Conservation (phyloP, 2,113 vertebrate species). For the Oreotrochilus melanogaster region DNA sequence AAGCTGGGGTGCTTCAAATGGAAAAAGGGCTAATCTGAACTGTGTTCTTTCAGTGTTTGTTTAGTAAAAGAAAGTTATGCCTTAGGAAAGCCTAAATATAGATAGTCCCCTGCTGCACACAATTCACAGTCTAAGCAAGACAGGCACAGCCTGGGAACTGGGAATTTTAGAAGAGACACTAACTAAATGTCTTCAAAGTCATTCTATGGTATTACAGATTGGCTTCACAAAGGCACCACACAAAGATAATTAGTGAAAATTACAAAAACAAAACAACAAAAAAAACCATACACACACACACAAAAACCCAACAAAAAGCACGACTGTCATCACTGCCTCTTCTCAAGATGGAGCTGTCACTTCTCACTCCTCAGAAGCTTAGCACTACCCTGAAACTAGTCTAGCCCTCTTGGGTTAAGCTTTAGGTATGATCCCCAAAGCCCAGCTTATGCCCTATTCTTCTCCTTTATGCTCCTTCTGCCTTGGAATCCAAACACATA, state of each 20-base stretch:
- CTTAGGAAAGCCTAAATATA: conserved; percentile 22
- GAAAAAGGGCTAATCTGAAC: neutral
- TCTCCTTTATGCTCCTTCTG: neutral
- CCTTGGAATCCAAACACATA: neutral
- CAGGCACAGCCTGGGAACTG: neutral
- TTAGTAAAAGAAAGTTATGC: neutral
- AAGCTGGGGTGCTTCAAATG: neutral
- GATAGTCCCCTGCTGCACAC: neutral
- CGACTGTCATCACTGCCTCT: neutral
- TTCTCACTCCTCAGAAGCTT: neutral
- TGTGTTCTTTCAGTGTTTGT: neutral
- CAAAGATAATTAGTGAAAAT: neutral
- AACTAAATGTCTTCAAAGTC: neutral
- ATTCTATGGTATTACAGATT: neutral
- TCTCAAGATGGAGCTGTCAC: neutral
- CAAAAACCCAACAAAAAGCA: neutral
- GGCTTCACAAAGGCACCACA: neutral
- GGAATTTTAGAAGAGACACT: neutral
- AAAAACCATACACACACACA: too few species aligned
- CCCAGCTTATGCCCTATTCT: neutral
- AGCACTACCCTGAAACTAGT: neutral
- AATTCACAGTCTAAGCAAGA: neutral
- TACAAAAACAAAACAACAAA: neutral
- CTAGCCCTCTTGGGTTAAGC: neutral
- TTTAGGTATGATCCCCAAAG: neutral